These are phyloP conservation scores for Rhagonycha fulva DNA, from an alignment of 2,888 invertebrate genomes.

Conservation along the genomic window DNA sequence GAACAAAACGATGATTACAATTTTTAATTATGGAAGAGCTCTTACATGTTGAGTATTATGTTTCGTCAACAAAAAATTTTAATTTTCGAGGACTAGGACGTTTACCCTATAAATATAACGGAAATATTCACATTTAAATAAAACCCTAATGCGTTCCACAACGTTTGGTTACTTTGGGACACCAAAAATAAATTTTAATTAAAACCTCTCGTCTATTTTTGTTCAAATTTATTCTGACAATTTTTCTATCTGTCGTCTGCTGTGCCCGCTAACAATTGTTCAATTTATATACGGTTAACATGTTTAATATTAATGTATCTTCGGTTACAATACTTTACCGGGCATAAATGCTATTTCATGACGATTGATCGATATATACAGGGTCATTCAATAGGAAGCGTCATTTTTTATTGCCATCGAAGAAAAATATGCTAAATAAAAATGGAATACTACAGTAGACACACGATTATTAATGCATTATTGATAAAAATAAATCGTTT, in stretches of 20 bases:
- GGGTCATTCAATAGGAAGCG: background rate
- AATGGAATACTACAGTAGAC: background rate
- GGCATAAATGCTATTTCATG: background rate
- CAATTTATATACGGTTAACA: background rate
- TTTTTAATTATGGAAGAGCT: background rate
- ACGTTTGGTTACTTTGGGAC: background rate
- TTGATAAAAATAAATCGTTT: background rate
- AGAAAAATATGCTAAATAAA: no score
- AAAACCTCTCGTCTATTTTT: background rate
- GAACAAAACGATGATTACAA: background rate
- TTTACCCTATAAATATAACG: background rate
- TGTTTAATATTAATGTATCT: slow-evolving; percentile 3
- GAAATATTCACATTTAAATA: background rate
- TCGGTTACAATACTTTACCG: background rate
- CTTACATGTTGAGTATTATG: background rate
- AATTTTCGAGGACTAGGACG: background rate
- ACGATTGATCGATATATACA: background rate
- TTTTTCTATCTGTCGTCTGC: background rate
- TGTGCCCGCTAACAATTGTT: background rate
- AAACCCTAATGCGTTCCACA: background rate
- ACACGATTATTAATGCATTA: background rate
- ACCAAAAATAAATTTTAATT: background rate
- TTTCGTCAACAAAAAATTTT: background rate
- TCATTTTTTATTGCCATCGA: no score
- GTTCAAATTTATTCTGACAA: background rate